A percentile compares a stretch with the other conserved stretches of the same genome.
phyloP scores from a whole-genome alignment of 2,888 invertebrate genomes.

The Cantharis rufa region DNA sequence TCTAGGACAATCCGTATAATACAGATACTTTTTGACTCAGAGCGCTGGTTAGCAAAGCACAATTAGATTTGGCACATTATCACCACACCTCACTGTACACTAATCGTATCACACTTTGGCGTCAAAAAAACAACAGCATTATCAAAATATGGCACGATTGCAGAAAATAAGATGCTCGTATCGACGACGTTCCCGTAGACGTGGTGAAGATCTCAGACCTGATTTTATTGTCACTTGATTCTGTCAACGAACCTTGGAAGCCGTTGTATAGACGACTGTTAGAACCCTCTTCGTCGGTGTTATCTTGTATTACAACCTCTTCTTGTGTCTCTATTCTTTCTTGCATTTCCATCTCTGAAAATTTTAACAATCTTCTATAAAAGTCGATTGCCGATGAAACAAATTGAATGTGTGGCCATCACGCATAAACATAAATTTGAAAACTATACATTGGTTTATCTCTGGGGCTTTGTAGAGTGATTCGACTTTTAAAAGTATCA shows the following conservation, averaged over 20 bases:
- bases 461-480: conserved; percentile 41
- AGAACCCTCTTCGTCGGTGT: conserved; percentile 48
- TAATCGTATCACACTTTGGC: conserved; percentile 41
- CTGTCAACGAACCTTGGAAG: conserved; percentile 68
- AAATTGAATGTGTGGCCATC: conserved; percentile 39
- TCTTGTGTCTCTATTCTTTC: conserved; percentile 60
- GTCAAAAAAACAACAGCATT: conserved; percentile 48
- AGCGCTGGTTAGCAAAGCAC: conserved; percentile 54
- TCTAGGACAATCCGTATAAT: conserved; percentile 40
- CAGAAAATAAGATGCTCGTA: conserved; percentile 24
- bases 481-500: conserved; percentile 40
- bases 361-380: conserved; percentile 36
- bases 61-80: conserved; percentile 54
- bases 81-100: conserved; percentile 44
- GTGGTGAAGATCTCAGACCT: conserved; percentile 23
- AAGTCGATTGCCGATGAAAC: conserved; percentile 34
- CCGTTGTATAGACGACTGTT: conserved; percentile 57
- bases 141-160: conserved; percentile 35
- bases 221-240: conserved; percentile 57
- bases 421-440: conserved; percentile 35
- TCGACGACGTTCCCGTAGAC: conserved; percentile 28
- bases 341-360: conserved; percentile 66
- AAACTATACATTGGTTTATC: conserved; percentile 41
- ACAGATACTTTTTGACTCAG: conserved; percentile 41
- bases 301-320: conserved; percentile 43